phyloP scores from a whole-genome alignment of 2,113 vertebrate species.

The Oryzias melastigma region DNA sequence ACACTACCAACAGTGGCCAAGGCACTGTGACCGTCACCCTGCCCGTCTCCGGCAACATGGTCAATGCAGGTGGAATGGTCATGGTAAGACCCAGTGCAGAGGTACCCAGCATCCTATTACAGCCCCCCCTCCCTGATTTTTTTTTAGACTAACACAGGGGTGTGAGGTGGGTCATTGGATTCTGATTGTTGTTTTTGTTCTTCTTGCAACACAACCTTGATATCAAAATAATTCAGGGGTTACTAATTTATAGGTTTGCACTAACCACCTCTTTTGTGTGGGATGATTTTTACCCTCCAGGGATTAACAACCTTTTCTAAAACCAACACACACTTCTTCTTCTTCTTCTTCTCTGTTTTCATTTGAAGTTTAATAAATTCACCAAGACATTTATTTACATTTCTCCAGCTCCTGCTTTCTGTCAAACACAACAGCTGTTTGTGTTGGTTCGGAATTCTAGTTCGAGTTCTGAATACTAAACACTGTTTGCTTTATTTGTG shows the following conservation, averaged over 20 bases:
- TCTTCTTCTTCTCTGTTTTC: not conserved
- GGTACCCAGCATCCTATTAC: slow-evolving; percentile 61
- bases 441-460: too few relatives aligned
- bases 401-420: too few relatives aligned
- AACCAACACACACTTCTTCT: not conserved
- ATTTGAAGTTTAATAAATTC: not conserved
- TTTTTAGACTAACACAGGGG: slow-evolving; percentile 22
- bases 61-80: slow-evolving; percentile 98
- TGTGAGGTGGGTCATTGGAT: not conserved
- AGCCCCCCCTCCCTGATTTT: slow-evolving; percentile 9
- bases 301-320: not conserved
- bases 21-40: slow-evolving; percentile 98
- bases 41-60: slow-evolving; percentile 94
- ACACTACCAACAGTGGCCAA: slow-evolving; percentile 94
- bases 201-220: too few relatives aligned
- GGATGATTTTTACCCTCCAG: not conserved
- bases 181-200: too few relatives aligned
- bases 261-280: not conserved
- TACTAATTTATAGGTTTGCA: not conserved
- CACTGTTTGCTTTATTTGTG: slow-evolving; percentile 5
- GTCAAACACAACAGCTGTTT: not conserved
- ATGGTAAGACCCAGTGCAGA: slow-evolving; percentile 86
- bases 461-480: not conserved
- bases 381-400: not conserved
- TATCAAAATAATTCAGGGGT: too few relatives aligned